phyloP scores from a whole-genome alignment of 2,797 vertebrate genomes.

The Macropus fuliginosus region DNA sequence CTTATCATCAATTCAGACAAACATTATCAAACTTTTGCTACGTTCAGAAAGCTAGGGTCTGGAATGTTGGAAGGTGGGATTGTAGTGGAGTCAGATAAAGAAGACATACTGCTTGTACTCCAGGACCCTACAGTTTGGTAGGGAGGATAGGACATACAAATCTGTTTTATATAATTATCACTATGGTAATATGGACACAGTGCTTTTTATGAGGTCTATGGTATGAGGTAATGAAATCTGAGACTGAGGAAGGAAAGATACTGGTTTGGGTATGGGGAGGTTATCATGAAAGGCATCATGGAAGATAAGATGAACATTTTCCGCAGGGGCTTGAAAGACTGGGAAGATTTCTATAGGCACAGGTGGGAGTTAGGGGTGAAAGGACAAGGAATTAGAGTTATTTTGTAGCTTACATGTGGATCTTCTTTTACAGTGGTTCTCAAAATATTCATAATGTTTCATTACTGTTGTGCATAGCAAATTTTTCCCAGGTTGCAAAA shows the following conservation, averaged over 20 bases:
- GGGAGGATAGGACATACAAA: background rate
- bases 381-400: background rate
- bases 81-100: background rate
- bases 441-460: background rate
- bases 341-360: background rate
- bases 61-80: background rate
- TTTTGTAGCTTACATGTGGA: background rate
- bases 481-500: background rate
- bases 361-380: background rate
- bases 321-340: background rate
- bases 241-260: background rate
- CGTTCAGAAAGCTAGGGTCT: background rate
- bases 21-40: background rate
- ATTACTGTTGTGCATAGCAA: background rate
- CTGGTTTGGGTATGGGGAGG: background rate
- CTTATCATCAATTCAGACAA: background rate
- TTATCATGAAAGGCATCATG: background rate
- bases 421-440: background rate
- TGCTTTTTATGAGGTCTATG: background rate
- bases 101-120: background rate
- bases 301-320: background rate
- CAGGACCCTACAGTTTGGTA: background rate
- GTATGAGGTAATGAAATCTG: background rate
- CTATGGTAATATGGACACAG: background rate
- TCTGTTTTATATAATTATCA: background rate